These are phyloP conservation scores for Drosophila lini DNA, from an alignment of 1,140 invertebrate genomes.

Conservation along the genomic window DNA sequence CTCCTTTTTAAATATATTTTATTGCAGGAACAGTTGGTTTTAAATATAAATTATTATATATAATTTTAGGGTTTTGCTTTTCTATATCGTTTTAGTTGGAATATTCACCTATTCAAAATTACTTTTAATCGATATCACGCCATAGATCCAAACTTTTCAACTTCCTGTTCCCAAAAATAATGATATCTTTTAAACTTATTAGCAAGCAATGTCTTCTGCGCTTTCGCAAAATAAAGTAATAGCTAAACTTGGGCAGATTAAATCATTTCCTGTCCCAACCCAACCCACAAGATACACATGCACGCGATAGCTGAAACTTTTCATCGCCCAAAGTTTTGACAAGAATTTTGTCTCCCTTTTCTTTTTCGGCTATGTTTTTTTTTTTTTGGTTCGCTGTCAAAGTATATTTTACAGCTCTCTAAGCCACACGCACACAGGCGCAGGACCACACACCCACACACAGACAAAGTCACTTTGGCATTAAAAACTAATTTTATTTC, in stretches of 20 bases:
- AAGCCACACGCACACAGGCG: slow-evolving; percentile 27
- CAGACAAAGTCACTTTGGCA: slow-evolving; percentile 60
- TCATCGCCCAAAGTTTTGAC: slow-evolving; percentile 60
- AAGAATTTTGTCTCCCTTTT: slow-evolving; percentile 59
- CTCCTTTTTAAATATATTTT: background rate
- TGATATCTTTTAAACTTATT: slow-evolving; percentile 35
- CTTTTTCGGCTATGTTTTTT: slow-evolving; percentile 31
- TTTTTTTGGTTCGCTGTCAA: slow-evolving; percentile 19
- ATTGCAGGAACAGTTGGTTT: background rate
- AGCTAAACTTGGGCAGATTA: slow-evolving; percentile 66
- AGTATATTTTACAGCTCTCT: slow-evolving; percentile 64
- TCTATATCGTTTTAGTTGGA: no score
- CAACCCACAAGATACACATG: slow-evolving; percentile 28
- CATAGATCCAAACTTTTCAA: slow-evolving; percentile 4
- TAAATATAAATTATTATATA: background rate
- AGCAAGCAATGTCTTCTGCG: slow-evolving; percentile 24
- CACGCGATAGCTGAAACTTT: slow-evolving; percentile 53
- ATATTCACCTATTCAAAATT: background rate
- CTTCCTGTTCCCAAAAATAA: slow-evolving; percentile 13
- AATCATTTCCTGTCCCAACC: slow-evolving; percentile 62
- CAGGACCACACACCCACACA: slow-evolving; percentile 9
- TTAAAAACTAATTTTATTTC: slow-evolving; percentile 83
- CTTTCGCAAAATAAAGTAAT: slow-evolving; percentile 28
- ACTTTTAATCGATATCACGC: slow-evolving; percentile 2
- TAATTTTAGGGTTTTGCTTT: background rate